phyloP scores from a whole-genome alignment of 2,888 invertebrate genomes.

The Melieria picta region DNA sequence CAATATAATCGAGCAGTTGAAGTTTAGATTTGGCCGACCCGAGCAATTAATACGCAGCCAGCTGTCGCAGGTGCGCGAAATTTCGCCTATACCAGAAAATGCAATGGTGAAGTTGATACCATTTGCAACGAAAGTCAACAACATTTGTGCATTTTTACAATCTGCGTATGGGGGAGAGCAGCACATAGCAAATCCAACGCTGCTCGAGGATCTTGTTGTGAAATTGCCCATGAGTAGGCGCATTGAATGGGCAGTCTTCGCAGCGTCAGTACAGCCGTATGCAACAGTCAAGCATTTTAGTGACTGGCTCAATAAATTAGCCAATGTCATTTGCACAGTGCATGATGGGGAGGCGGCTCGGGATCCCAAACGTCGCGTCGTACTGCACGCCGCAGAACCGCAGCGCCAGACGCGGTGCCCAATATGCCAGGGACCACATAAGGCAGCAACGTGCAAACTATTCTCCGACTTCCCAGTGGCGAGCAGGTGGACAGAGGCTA shows the following conservation, averaged over 20 bases:
- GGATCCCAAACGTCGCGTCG: conserved; percentile 8
- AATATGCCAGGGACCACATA: conserved; percentile 9
- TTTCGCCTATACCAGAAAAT: conserved; percentile 26
- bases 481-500: background rate
- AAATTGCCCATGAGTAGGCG: conserved; percentile 13
- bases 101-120: conserved; percentile 27
- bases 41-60: conserved; percentile 34
- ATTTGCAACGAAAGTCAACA: conserved; percentile 34
- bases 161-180: conserved; percentile 2
- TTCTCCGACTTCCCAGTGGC: background rate
- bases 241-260: conserved; percentile 6
- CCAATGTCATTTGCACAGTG: conserved; percentile 26
- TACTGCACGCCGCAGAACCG: conserved; percentile 14
- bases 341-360: background rate
- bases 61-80: conserved; percentile 32
- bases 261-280: background rate
- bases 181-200: conserved; percentile 1
- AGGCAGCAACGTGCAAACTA: background rate
- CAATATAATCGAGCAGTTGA: conserved; percentile 20
- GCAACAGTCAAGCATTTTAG: conserved; percentile 5
- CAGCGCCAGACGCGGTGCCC: background rate
- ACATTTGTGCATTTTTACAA: conserved; percentile 8
- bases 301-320: conserved; percentile 3
- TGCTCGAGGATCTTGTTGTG: background rate
- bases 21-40: conserved; percentile 24